Evolutionary conservation across 2,888 invertebrate species (phyloP), one percentile per base, ranked within the genome.

Genomic region (Drosophila mettleri): DNA sequence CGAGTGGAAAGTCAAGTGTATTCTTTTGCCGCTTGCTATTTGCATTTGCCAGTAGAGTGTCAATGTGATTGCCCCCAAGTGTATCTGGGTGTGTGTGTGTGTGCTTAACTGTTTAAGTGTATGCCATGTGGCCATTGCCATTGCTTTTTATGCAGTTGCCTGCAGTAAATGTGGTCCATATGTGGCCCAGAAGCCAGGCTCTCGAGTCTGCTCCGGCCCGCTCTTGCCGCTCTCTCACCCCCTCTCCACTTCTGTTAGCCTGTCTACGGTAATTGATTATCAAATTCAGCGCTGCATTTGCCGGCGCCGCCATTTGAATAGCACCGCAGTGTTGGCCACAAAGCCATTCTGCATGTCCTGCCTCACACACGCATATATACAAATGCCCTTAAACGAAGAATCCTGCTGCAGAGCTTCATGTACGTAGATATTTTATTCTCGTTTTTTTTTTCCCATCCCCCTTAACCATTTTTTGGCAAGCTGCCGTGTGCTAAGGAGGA

Each of bases 221-320:
- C 36, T 4, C 16, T 16, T 14, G 2, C 39, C 8, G 0, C 29
- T 14, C 3, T 9, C 14, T 16, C 3, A n/a, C 12, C 29, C 16
- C 52, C 31, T 10, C 29, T 53, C 29, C 31, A 5, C n/a, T 22
- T 22, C 7, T 27, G 43, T 2, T 38, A 33, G 41, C 53, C 77
- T 31, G 45, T 41, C 29, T 34, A 67, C 61, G 68, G 79, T 80
- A 86, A 86, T 89, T 89, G 86, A 86, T 86, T 86, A 86, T 86
- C 84, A 86, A 89, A 86, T 79, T 83, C 70, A 72, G 77, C 80
- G 85, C 66, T 80, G 80, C 78, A 78, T 78, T 78, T 70, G 59
- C 74, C 45, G 66, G 54, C 51, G 45, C 61, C 70, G 46, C 69
- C 59, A 66, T 71, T 80, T 64, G 49, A 66, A 64, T 57, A 51